These are phyloP conservation scores for Polydrusus cervinus DNA, from an alignment of 2,888 invertebrate species.

Conservation along the genomic window DNA sequence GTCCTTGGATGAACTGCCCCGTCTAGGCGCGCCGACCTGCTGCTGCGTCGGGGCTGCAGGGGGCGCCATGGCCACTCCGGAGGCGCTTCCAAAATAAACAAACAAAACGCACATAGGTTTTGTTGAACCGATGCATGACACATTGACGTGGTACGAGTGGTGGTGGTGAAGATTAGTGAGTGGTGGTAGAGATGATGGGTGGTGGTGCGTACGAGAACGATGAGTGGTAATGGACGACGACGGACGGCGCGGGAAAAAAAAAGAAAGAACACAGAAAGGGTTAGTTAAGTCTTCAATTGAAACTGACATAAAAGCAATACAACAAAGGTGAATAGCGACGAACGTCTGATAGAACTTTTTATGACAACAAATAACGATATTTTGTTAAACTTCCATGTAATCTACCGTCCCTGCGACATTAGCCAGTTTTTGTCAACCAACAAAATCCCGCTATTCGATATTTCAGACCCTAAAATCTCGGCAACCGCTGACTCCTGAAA, in stretches of 20 bases:
- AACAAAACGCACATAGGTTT: slow-evolving; percentile 69
- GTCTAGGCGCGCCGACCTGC: slow-evolving; percentile 76
- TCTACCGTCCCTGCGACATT: no score
- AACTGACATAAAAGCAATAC: no score
- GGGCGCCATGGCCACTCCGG: slow-evolving; percentile 73
- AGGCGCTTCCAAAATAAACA: slow-evolving; percentile 73
- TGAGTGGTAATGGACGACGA: slow-evolving; percentile 33
- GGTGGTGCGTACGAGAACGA: slow-evolving; percentile 24
- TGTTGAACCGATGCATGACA: slow-evolving; percentile 41
- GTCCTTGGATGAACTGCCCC: slow-evolving; percentile 72
- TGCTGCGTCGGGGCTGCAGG: slow-evolving; percentile 72
- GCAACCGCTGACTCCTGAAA: no score
- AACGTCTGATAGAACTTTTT: no score
- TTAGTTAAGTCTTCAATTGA: slow-evolving; percentile 31
- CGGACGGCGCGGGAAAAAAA: slow-evolving; percentile 20
- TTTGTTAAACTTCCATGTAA: no score
- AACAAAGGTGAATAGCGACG: no score
- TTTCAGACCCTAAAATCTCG: no score
- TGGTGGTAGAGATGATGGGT: slow-evolving; percentile 29
- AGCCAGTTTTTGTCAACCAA: no score
- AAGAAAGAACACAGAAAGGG: slow-evolving; percentile 43
- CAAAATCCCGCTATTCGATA: no score
- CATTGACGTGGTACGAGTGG: slow-evolving; percentile 11
- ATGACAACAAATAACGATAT: no score
- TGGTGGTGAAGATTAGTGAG: slow-evolving; percentile 7